A percentile compares a stretch with the other conserved stretches of the same genome.
These are phyloP conservation scores for Nesoenas mayeri DNA, from an alignment of 2,113 vertebrate genomes.

Conservation along the genomic window DNA sequence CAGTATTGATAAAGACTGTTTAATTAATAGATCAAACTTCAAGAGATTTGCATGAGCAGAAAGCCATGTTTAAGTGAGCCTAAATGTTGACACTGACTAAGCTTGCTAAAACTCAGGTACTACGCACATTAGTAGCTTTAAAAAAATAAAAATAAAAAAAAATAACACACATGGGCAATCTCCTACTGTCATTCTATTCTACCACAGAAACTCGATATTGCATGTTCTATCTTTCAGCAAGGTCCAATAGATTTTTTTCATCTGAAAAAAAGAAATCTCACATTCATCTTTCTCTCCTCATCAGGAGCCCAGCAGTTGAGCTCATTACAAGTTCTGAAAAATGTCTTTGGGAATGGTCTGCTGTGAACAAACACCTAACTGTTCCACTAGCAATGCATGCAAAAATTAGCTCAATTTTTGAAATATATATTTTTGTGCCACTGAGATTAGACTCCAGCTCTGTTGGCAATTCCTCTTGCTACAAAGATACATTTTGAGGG, in stretches of 20 bases:
- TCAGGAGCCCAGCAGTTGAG: background rate
- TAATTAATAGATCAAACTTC: background rate
- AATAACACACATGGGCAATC: background rate
- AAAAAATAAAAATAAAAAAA: background rate
- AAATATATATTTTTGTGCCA: background rate
- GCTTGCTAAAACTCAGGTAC: background rate
- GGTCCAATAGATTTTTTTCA: background rate
- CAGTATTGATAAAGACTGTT: background rate
- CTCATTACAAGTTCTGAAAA: background rate
- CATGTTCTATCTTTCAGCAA: background rate
- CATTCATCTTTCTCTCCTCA: background rate
- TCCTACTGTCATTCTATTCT: background rate
- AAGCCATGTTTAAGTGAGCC: background rate
- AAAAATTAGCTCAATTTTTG: background rate
- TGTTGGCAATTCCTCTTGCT: background rate
- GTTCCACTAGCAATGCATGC: background rate
- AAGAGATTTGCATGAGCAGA: background rate
- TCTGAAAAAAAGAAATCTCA: background rate
- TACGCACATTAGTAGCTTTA: background rate
- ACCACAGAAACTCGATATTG: background rate
- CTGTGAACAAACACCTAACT: background rate
- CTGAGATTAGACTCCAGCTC: background rate
- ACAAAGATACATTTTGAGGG: background rate
- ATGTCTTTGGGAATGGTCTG: background rate
- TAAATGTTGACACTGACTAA: background rate